Conservation (phyloP, 2,888 invertebrate genomes). For the Drosophila phalerata region DNA sequence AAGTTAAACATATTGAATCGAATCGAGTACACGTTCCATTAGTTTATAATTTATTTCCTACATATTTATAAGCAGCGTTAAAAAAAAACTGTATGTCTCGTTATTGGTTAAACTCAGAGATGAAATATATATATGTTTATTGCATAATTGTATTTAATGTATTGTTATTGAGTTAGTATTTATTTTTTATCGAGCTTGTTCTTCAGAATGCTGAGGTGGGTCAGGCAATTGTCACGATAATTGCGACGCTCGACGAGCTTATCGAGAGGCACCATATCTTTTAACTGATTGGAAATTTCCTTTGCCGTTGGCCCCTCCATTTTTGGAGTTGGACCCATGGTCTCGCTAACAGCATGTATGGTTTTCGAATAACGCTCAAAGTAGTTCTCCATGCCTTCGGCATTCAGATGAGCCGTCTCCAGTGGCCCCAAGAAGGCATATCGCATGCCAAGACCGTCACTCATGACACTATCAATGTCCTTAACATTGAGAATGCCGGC, state of each 20-base stretch:
- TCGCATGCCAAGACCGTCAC: constrained; percentile 96
- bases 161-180: constrained; percentile 1
- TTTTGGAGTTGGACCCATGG: constrained; percentile 91
- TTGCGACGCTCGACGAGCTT: constrained; percentile 90
- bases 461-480: constrained; percentile 97
- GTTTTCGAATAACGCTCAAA: constrained; percentile 88
- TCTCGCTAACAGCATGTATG: constrained; percentile 88
- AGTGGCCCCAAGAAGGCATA: constrained; percentile 98
- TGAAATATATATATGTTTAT: neutral
- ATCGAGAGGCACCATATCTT: constrained; percentile 90
- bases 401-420: constrained; percentile 97
- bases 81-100: neutral
- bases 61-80: constrained; percentile 2
- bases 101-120: neutral
- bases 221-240: constrained; percentile 94
- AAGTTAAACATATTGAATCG: constrained; percentile 5
- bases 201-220: constrained; percentile 92
- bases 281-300: constrained; percentile 90
- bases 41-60: neutral
- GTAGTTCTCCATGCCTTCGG: constrained; percentile 91
- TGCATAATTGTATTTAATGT: constrained; percentile 1
- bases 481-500: constrained; percentile 93
- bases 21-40: constrained; percentile 3
- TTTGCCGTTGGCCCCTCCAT: constrained; percentile 90
- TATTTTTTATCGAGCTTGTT: constrained; percentile 87